A percentile compares a stretch with the other conserved stretches of the same genome.
Evolutionary conservation across 2,888 invertebrate species (phyloP).

Genomic region (Acleris literana): DNA sequence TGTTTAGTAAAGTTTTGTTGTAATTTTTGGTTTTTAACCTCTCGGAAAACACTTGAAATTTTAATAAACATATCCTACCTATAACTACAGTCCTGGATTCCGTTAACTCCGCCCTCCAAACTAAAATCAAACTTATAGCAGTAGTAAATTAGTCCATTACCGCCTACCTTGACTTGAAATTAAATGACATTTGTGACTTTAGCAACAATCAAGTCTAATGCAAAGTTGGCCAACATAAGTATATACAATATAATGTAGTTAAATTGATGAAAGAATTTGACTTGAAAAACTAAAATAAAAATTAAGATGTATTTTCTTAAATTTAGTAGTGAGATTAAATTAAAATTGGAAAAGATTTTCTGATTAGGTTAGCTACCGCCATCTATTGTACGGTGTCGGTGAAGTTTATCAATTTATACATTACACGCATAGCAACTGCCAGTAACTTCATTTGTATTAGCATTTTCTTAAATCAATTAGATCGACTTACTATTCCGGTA

Average conservation of each 20-base stretch:
- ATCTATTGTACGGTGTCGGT: neutral
- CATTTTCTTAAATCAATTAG: neutral
- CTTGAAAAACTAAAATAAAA: neutral
- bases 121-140: neutral
- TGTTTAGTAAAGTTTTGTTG: neutral
- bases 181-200: slow-evolving; percentile 9
- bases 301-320: neutral
- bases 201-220: neutral
- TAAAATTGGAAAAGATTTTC: neutral
- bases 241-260: no score
- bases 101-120: neutral
- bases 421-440: slow-evolving; percentile 4
- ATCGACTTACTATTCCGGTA: neutral
- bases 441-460: neutral
- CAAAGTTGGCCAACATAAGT: neutral
- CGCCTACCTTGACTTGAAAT: neutral
- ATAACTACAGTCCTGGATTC: neutral
- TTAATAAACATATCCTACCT: neutral
- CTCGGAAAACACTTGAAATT: neutral
- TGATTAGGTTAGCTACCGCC: neutral
- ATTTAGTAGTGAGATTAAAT: no score
- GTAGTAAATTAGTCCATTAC: no score
- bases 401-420: neutral
- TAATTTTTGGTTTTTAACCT: neutral
- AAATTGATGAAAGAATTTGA: neutral